phyloP scores from a whole-genome alignment of 1,140 invertebrate species.

The Plectrocnemia conspersa region DNA sequence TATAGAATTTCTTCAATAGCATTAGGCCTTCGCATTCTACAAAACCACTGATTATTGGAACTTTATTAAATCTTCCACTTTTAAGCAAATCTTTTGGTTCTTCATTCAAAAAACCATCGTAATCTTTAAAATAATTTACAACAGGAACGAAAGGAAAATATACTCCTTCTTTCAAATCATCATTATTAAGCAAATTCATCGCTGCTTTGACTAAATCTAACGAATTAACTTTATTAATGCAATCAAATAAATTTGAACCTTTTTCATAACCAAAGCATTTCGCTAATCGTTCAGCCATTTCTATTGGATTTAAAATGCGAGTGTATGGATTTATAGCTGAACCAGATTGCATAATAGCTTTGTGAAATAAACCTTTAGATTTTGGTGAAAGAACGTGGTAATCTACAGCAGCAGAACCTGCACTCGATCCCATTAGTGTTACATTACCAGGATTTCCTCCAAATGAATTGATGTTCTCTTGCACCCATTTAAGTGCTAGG shows the following conservation, averaged over 20 bases:
- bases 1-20: not conserved
- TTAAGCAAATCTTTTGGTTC: conserved; percentile 36
- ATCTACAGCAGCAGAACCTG: conserved; percentile 42
- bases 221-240: not conserved
- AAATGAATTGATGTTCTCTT: conserved; percentile 36
- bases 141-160: conserved; percentile 6
- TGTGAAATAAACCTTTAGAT: conserved; percentile 49
- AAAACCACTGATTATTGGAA: conserved; percentile 38
- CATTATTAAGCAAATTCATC: not conserved
- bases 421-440: conserved; percentile 45
- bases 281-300: conserved; percentile 25
- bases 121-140: not conserved
- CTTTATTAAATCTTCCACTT: conserved; percentile 36
- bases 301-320: conserved; percentile 11
- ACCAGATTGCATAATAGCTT: conserved; percentile 57
- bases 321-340: conserved; percentile 56
- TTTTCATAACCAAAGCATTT: not conserved
- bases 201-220: conserved; percentile 10
- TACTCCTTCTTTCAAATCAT: not conserved
- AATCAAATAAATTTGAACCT: conserved; percentile 5
- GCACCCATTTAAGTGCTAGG: conserved; percentile 35
- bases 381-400: conserved; percentile 42
- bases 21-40: conserved; percentile 36
- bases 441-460: conserved; percentile 38
- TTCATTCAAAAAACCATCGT: conserved; percentile 33